Evolutionary conservation across 2,113 vertebrate species (phyloP), one percentile per base, ranked within the genome.

Genomic region (Otis tarda): DNA sequence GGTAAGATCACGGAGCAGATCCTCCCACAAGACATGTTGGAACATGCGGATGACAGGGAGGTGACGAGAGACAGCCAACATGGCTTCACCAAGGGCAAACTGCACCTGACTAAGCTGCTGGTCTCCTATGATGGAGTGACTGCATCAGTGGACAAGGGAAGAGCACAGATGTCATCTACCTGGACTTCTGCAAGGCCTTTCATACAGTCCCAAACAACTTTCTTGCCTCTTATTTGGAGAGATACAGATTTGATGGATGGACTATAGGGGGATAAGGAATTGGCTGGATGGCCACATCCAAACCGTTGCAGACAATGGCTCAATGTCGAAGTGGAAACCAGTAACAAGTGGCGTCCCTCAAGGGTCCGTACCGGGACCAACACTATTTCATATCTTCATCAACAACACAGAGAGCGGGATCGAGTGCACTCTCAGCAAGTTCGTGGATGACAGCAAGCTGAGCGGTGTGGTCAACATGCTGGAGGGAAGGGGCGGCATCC

Each of bases 401-500:
- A 53, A 6, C 0, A 1, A 12, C 68, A 60, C 10, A 22, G 64
- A 37, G 63, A 57, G 37, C 12, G 25, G 50, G 63, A 68, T 37
- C 16, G 4, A 37, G 33, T 24, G 41, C 21, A 47, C 41, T 27
- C 12, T 65, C 77, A 59, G 25, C 45, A 83, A 71, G 20, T 43
- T 52, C n/a, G 30, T 2, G 12, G 56, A 14, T 61, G 45, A n/a
- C 30, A 61, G 20, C 1, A 0, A 45, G 57, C 57, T 35, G 14
- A 31, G 49, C 7, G 9, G 13, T 31, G 35, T 45, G 6, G 37
- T 15, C 4, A 0, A 49, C 7, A 11, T 1, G 7, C 64, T 47
- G 78, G 52, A 57, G 41, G 35, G 45, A 49, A 50, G 52, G 8
- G 41, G 19, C 30, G 50, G 23, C 24, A 30, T 30, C 41, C 43